Evolutionary conservation across 2,113 vertebrate genomes (phyloP).

Genomic region (Tretioscincus oriximinensis): DNA sequence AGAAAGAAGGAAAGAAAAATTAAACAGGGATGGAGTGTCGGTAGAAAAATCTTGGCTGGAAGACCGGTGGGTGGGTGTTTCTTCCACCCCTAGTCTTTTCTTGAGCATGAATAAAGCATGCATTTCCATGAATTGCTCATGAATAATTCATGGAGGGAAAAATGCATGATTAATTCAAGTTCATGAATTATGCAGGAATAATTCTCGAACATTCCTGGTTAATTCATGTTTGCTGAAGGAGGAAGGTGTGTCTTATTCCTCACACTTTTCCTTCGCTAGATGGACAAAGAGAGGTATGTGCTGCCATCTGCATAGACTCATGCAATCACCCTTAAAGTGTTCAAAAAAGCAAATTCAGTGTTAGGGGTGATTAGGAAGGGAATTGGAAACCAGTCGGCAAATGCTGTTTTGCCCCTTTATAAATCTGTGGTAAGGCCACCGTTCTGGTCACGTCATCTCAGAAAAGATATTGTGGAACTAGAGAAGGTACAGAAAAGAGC

Average conservation of each 20-base stretch:
- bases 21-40: background rate
- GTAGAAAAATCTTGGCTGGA: constrained; percentile 49
- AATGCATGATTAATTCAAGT: constrained; percentile 74
- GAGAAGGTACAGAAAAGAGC: too few species aligned
- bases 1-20: background rate
- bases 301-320: too few species aligned
- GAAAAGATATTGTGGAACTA: too few species aligned
- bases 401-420: too few species aligned
- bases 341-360: too few species aligned
- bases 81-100: constrained; percentile 29
- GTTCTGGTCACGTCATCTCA: too few species aligned
- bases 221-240: constrained; percentile 64
- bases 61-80: background rate
- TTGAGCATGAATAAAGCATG: constrained; percentile 74
- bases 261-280: too few species aligned
- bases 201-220: constrained; percentile 74
- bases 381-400: too few species aligned
- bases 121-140: constrained; percentile 75
- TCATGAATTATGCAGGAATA: constrained; percentile 73
- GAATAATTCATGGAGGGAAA: constrained; percentile 67
- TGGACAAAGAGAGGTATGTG: background rate
- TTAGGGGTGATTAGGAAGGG: too few species aligned
- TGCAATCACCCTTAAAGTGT: too few species aligned
- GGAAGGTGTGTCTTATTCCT: background rate
- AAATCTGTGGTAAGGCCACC: too few species aligned